Percentiles rank a stretch among this genome's conserved stretches.
Evolutionary conservation across 2,888 invertebrate species (phyloP).

Genomic region (Nomada fucata): DNA sequence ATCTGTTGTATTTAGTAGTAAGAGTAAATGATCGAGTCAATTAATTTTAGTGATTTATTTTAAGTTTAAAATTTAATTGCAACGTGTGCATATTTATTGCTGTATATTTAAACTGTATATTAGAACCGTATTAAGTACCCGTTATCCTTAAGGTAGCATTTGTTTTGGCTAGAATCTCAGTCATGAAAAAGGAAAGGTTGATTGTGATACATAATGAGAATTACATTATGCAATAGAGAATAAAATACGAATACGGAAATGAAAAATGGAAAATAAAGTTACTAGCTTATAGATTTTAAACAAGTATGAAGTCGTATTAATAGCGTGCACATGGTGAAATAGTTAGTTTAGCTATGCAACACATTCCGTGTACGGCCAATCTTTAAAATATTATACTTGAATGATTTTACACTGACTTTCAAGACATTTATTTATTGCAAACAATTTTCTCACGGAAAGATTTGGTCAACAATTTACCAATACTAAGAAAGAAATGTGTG

Average conservation of each 20-base stretch:
- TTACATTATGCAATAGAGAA: slow-evolving; percentile 19
- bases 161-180: not conserved
- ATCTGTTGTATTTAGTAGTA: slow-evolving; percentile 8
- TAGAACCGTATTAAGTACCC: not conserved
- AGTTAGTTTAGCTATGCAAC: not conserved
- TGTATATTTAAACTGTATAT: not conserved
- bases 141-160: not conserved
- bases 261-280: not conserved
- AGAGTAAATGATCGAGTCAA: not conserved
- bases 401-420: slow-evolving; percentile 1
- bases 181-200: not conserved
- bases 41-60: slow-evolving; percentile 9
- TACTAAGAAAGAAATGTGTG: not conserved
- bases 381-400: not conserved
- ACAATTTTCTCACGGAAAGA: slow-evolving; percentile 4
- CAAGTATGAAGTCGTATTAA: slow-evolving; percentile 9
- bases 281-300: not conserved
- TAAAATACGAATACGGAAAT: slow-evolving; percentile 16
- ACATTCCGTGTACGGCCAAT: slow-evolving; percentile 10
- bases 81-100: not conserved
- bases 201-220: slow-evolving; percentile 25
- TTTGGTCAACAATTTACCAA: not conserved
- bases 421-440: not conserved
- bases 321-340: slow-evolving; percentile 21
- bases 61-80: slow-evolving; percentile 1